phyloP scores from a whole-genome alignment of 2,888 invertebrate genomes.

The Cephus spinipes region DNA sequence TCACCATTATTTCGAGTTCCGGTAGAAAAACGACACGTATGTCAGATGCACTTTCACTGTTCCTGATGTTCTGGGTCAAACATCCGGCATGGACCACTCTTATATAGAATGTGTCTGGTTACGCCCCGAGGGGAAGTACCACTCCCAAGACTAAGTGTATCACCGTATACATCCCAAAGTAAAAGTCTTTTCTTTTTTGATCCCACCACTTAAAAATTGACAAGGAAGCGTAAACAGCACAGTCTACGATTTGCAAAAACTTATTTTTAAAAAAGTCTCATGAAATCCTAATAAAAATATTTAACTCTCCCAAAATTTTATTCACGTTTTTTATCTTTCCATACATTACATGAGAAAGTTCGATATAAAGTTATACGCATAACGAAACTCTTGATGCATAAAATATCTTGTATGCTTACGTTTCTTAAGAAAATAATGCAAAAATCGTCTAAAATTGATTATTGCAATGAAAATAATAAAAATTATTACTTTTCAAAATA shows the following conservation, averaged over 20 bases:
- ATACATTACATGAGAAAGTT: neutral
- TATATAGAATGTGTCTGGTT: conserved; percentile 49
- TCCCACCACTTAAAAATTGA: conserved; percentile 26
- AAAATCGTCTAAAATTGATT: neutral
- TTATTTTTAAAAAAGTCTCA: neutral
- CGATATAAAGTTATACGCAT: neutral
- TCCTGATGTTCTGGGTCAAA: conserved; percentile 59
- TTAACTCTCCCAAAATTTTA: neutral
- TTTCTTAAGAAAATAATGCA: neutral
- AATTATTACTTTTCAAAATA: conserved; percentile 1
- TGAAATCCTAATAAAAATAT: neutral
- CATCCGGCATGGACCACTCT: conserved; percentile 57
- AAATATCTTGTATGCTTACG: neutral
- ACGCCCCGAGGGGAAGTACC: conserved; percentile 34
- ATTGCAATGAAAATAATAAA: neutral
- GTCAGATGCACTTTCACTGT: conserved; percentile 60
- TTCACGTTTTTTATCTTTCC: neutral
- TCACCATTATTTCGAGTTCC: conserved; percentile 42
- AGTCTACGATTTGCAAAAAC: neutral
- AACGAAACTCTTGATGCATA: neutral
- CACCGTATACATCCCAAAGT: conserved; percentile 35
- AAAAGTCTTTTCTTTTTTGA: conserved; percentile 40
- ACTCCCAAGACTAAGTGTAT: conserved; percentile 44
- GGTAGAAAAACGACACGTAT: conserved; percentile 40
- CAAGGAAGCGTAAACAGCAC: conserved; percentile 14